Conservation (phyloP, 1,140 invertebrate species). For the Neodiprion virginianus region DNA sequence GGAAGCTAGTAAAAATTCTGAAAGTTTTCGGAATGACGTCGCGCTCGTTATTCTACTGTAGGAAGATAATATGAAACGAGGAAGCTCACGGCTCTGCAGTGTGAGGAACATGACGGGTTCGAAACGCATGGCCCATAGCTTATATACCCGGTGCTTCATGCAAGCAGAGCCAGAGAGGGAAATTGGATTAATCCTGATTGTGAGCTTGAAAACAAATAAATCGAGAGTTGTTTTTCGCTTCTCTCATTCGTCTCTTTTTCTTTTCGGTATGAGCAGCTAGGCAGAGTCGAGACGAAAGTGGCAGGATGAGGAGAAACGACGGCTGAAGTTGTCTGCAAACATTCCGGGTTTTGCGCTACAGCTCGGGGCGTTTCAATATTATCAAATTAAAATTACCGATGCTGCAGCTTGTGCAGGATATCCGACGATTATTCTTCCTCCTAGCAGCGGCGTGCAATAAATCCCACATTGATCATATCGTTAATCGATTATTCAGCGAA, state of each 20-base stretch:
- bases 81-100: too few species aligned
- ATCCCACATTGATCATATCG: neutral
- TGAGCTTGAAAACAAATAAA: neutral
- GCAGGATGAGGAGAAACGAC: neutral
- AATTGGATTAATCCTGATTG: slow-evolving; percentile 1
- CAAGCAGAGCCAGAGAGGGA: neutral
- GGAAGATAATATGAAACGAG: too few species aligned
- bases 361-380: neutral
- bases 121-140: too few species aligned
- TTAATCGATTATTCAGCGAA: neutral
- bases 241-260: too few species aligned
- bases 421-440: too few species aligned
- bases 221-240: neutral
- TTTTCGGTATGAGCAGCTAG: too few species aligned
- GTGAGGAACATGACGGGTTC: too few species aligned
- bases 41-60: too few species aligned
- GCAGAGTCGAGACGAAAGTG: too few species aligned
- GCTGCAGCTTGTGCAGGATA: neutral
- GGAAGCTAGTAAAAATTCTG: too few species aligned
- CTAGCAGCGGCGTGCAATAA: neutral
- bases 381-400: neutral
- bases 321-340: neutral
- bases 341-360: neutral
- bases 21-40: too few species aligned
- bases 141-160: too few species aligned